phyloP scores from a whole-genome alignment of 2,888 invertebrate species.

The Orchestes rusci region DNA sequence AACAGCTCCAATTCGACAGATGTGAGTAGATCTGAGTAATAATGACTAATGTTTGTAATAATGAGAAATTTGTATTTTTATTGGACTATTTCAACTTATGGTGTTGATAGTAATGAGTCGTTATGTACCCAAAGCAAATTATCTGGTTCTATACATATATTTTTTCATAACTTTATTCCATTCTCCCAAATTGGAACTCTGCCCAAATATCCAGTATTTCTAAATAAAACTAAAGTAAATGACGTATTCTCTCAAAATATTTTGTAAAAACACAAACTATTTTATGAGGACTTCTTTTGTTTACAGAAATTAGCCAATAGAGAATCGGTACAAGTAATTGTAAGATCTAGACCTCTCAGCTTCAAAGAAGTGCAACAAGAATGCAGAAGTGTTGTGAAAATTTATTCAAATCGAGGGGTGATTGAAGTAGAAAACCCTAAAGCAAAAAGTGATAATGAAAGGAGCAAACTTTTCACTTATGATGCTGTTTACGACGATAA shows the following conservation, averaged over 20 bases:
- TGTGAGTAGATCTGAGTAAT: slow-evolving; percentile 21
- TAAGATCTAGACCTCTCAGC: slow-evolving; percentile 92
- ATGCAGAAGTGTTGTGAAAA: slow-evolving; percentile 72
- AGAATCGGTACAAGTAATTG: slow-evolving; percentile 94
- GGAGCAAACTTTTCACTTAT: slow-evolving; percentile 92
- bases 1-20: slow-evolving; percentile 17
- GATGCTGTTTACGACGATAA: slow-evolving; percentile 93
- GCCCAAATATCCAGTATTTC: background rate
- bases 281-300: no score
- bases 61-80: background rate
- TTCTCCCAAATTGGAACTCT: no score
- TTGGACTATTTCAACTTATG: no score
- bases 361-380: slow-evolving; percentile 74
- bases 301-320: slow-evolving; percentile 27
- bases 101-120: no score
- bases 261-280: no score
- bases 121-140: no score
- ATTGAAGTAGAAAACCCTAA: slow-evolving; percentile 87
- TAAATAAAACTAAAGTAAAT: background rate
- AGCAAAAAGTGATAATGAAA: slow-evolving; percentile 56
- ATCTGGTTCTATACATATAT: no score
- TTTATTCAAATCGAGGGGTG: slow-evolving; percentile 78
- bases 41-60: background rate
- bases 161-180: no score
- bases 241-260: background rate